Conservation (phyloP, 1,140 invertebrate species). For the Cydia fagiglandana region DNA sequence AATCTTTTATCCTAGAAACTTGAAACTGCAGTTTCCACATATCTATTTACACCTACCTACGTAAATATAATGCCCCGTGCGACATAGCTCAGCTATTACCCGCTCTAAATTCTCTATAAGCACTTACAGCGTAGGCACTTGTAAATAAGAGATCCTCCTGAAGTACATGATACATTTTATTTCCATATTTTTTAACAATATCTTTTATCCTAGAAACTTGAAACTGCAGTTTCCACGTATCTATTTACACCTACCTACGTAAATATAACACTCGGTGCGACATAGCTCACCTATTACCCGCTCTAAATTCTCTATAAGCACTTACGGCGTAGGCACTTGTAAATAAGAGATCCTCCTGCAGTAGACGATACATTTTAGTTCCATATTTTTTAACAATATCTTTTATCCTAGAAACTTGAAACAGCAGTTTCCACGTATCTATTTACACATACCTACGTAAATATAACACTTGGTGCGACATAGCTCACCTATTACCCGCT, state of each 20-base stretch:
- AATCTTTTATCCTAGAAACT: no score
- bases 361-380: constrained; percentile 65
- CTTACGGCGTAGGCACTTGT: background rate
- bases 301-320: constrained; percentile 13
- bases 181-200: no score
- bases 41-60: background rate
- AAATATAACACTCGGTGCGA: background rate
- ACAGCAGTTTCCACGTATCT: no score
- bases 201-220: no score
- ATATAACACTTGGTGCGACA: background rate
- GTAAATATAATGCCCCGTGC: background rate
- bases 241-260: no score
- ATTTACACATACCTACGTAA: no score
- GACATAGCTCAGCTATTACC: constrained; percentile 9
- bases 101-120: constrained; percentile 14
- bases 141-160: constrained; percentile 25
- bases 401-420: no score
- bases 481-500: background rate
- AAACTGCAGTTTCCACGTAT: no score
- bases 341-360: constrained; percentile 32
- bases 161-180: constrained; percentile 66
- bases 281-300: background rate
- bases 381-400: no score
- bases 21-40: no score
- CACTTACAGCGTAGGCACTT: constrained; percentile 13